These are phyloP conservation scores for Zaprionus bogoriensis DNA, from an alignment of 2,888 invertebrate genomes.

Conservation along the genomic window DNA sequence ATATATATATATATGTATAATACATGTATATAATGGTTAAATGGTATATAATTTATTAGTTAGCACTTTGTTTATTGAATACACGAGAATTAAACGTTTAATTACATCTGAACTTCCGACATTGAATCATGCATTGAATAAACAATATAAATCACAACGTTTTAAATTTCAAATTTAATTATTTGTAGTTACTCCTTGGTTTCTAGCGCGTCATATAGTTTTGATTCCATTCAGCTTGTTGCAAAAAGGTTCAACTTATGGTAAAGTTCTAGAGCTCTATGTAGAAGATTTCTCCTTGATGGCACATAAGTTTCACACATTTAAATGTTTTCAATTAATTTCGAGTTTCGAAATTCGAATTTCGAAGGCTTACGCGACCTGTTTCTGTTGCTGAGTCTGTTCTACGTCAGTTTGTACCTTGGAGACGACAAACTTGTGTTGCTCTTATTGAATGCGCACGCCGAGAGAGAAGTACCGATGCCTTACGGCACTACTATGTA, in stretches of 20 bases:
- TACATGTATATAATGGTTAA: conserved; percentile 14
- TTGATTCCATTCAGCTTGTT: conserved; percentile 33
- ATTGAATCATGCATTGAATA: conserved; percentile 68
- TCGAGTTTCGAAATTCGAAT: no score
- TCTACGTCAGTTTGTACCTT: conserved; percentile 37
- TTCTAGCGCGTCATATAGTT: conserved; percentile 22
- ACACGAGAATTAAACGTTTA: conserved; percentile 39
- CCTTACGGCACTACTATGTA: conserved; percentile 24
- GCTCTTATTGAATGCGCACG: conserved; percentile 24
- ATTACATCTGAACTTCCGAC: conserved; percentile 27
- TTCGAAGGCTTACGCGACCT: conserved; percentile 50
- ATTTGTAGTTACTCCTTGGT: conserved; percentile 12
- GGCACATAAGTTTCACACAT: conserved; percentile 70
- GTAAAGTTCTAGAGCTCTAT: conserved; percentile 21
- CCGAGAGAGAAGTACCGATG: conserved; percentile 16
- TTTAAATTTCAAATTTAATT: conserved; percentile 54
- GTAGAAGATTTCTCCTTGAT: conserved; percentile 42
- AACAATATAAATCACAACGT: conserved; percentile 73
- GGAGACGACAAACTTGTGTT: conserved; percentile 27
- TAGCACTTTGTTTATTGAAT: conserved; percentile 38
- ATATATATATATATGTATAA: conserved; percentile 23
- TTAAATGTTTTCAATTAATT: conserved; percentile 24
- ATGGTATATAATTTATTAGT: conserved; percentile 24
- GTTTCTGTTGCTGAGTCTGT: conserved; percentile 46
- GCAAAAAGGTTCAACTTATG: conserved; percentile 36